Evolutionary conservation across 2,888 invertebrate species (phyloP).

Genomic region (Lasiommata megera): DNA sequence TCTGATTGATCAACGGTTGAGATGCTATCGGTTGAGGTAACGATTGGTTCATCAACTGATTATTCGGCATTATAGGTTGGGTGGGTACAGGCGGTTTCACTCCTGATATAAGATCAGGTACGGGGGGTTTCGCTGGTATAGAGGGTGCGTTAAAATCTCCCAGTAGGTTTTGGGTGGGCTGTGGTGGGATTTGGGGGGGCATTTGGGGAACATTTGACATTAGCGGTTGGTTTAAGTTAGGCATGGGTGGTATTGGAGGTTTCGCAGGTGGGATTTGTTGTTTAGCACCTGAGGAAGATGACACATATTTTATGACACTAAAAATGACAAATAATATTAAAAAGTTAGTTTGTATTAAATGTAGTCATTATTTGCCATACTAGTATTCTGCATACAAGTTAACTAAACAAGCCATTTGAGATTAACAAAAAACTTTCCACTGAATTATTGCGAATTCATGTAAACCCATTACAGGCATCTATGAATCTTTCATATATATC

Average conservation of each 20-base stretch:
- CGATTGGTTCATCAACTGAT: slow-evolving; percentile 26
- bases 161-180: slow-evolving; percentile 45
- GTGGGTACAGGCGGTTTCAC: slow-evolving; percentile 46
- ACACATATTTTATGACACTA: background rate
- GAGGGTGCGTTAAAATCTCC: slow-evolving; percentile 47
- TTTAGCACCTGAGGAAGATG: slow-evolving; percentile 41
- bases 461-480: too few relatives aligned
- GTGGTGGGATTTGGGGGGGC: slow-evolving; percentile 18
- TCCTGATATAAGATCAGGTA: slow-evolving; percentile 66
- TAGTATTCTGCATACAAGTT: too few relatives aligned
- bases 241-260: slow-evolving; percentile 67
- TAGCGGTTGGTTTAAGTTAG: slow-evolving; percentile 45
- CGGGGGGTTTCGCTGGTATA: slow-evolving; percentile 42
- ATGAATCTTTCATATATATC: too few relatives aligned
- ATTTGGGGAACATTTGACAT: slow-evolving; percentile 35
- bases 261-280: slow-evolving; percentile 65
- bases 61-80: slow-evolving; percentile 27
- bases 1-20: slow-evolving; percentile 18
- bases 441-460: too few relatives aligned
- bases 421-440: too few relatives aligned
- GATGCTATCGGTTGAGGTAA: slow-evolving; percentile 31
- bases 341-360: too few relatives aligned
- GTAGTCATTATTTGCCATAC: too few relatives aligned
- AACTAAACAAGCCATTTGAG: too few relatives aligned
- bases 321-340: too few relatives aligned